Evolutionary conservation across 2,888 invertebrate species (phyloP).

Genomic region (Cyrtodaria siliqua): DNA sequence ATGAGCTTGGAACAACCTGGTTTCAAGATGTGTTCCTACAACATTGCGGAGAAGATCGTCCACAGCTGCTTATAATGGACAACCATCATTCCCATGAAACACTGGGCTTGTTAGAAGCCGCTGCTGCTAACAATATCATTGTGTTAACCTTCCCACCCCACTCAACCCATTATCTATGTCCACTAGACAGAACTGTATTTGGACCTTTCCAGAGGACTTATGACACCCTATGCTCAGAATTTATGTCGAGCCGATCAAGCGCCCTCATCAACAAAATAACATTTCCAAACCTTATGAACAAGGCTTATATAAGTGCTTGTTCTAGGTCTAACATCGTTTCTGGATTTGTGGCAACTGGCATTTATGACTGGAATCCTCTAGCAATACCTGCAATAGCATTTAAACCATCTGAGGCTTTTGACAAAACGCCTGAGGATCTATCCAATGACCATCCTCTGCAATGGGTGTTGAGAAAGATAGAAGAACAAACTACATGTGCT

Average conservation of each 20-base stretch:
- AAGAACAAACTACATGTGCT: no score
- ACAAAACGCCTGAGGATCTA: no score
- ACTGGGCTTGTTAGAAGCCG: conserved; percentile 57
- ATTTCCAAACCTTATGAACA: not conserved
- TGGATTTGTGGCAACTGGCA: not conserved
- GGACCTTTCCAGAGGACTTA: not conserved
- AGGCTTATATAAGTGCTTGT: not conserved
- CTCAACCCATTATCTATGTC: not conserved
- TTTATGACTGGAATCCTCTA: not conserved
- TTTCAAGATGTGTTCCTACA: conserved; percentile 61
- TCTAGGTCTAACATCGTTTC: not conserved
- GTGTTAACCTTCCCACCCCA: conserved; percentile 25
- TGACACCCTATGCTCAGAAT: not conserved
- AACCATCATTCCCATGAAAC: conserved; percentile 62
- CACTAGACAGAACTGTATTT: conserved; percentile 4
- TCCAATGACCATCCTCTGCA: no score
- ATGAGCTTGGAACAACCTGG: conserved; percentile 65
- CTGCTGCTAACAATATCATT: conserved; percentile 32
- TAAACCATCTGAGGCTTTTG: not conserved
- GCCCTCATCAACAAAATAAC: not conserved
- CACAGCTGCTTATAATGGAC: conserved; percentile 63
- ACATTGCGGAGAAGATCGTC: conserved; percentile 58
- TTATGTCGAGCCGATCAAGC: not conserved
- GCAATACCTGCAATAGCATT: not conserved
- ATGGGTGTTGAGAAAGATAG: no score